Evolutionary conservation across 2,888 invertebrate genomes (phyloP).

Genomic region (Stratiomys singularior): DNA sequence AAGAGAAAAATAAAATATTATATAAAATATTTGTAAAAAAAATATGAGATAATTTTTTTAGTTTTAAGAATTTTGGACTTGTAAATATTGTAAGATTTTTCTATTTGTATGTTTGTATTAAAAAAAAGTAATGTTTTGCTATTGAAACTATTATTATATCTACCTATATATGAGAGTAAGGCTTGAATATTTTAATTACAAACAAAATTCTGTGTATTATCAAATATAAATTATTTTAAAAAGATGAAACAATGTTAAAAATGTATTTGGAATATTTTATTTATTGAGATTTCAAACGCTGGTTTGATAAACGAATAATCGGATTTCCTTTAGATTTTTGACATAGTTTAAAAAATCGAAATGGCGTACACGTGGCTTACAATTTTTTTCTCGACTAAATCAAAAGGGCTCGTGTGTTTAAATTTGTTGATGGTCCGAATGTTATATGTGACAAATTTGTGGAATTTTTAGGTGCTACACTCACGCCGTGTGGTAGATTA

Average conservation of each 20-base stretch:
- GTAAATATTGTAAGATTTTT: slow-evolving; percentile 53
- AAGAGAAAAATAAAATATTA: slow-evolving; percentile 4
- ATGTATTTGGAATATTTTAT: no score
- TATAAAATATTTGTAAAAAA: slow-evolving; percentile 40
- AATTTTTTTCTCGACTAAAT: no score
- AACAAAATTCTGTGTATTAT: slow-evolving; percentile 49
- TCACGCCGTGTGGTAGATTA: no score
- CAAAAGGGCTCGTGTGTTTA: no score
- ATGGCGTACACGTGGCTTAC: no score
- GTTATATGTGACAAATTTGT: no score
- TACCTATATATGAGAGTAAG: slow-evolving; percentile 47
- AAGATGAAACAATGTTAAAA: slow-evolving; percentile 6
- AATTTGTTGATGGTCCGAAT: no score
- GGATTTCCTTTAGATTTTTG: not conserved
- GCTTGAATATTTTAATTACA: slow-evolving; percentile 51
- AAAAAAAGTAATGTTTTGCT: slow-evolving; percentile 59
- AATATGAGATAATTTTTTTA: slow-evolving; percentile 41
- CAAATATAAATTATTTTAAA: slow-evolving; percentile 51
- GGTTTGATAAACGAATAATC: not conserved
- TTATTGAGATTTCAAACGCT: no score
- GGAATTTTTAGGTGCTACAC: no score
- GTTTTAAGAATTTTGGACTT: slow-evolving; percentile 44
- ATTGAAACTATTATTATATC: slow-evolving; percentile 55
- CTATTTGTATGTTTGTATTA: slow-evolving; percentile 62
- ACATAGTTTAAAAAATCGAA: not conserved